phyloP scores from a whole-genome alignment of 1,140 invertebrate genomes.

The Calliopsis andreniformis region DNA sequence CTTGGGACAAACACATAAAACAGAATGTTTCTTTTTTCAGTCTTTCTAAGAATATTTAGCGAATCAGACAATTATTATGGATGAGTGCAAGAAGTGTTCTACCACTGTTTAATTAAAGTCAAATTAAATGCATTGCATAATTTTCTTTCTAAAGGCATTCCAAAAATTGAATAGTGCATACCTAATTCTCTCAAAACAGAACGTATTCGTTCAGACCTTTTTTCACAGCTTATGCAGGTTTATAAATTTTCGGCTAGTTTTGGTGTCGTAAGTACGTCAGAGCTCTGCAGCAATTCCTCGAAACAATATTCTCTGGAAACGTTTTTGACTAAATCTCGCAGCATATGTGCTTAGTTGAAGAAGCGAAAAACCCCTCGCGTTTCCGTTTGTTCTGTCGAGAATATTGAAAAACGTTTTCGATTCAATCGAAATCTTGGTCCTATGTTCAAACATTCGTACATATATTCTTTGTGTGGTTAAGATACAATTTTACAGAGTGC shows the following conservation, averaged over 20 bases:
- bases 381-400: constrained; percentile 38
- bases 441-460: not conserved
- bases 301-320: not conserved
- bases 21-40: no score
- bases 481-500: not conserved
- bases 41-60: no score
- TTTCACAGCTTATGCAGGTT: no score
- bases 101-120: no score
- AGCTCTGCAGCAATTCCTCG: not conserved
- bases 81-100: no score
- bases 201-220: no score
- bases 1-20: not conserved
- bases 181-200: no score
- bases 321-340: not conserved
- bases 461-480: not conserved
- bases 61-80: not conserved
- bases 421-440: constrained; percentile 34
- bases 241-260: no score
- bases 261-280: not conserved
- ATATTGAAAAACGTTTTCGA: constrained; percentile 53
- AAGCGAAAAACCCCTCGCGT: constrained; percentile 27
- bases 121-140: no score
- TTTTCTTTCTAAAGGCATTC: no score
- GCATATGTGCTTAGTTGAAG: constrained; percentile 3
- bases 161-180: no score